These are phyloP conservation scores for Lonchura striata DNA, from an alignment of 2,113 vertebrate species.

Conservation along the genomic window DNA sequence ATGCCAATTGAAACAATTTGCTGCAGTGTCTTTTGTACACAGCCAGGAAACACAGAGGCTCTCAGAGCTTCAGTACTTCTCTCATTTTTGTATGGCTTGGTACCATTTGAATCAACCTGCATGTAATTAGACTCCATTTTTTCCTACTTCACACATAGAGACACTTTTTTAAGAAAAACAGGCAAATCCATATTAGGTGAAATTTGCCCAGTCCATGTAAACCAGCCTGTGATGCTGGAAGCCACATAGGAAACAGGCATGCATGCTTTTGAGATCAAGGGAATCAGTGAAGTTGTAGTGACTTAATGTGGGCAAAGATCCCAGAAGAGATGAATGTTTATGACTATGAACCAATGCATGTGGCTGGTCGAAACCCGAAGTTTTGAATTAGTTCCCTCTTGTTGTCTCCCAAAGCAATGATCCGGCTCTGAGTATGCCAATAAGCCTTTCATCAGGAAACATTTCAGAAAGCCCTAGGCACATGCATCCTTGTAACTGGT, in stretches of 20 bases:
- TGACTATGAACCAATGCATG: neutral
- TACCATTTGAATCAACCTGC: constrained; percentile 20
- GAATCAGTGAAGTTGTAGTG: neutral
- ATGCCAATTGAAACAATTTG: constrained; percentile 59
- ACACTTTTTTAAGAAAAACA: neutral
- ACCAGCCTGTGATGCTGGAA: neutral
- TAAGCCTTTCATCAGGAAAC: neutral
- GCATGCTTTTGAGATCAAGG: neutral
- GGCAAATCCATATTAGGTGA: neutral
- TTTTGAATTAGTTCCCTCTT: neutral
- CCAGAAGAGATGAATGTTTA: neutral
- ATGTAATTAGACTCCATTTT: neutral
- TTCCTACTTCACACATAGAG: neutral
- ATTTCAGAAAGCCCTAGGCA: neutral
- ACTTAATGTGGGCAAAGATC: neutral
- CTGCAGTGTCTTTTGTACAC: constrained; percentile 55
- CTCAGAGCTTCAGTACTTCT: constrained; percentile 9
- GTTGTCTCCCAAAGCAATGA: neutral
- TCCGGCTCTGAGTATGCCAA: neutral
- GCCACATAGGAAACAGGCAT: neutral
- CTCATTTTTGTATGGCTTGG: neutral
- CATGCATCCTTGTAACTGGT: neutral
- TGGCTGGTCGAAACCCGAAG: accelerated
- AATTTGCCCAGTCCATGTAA: neutral
- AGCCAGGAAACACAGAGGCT: constrained; percentile 31